A percentile compares a stretch with the other conserved stretches of the same genome.
Conservation (phyloP, 2,888 invertebrate genomes). For the Trissoscelio sp. region DNA sequence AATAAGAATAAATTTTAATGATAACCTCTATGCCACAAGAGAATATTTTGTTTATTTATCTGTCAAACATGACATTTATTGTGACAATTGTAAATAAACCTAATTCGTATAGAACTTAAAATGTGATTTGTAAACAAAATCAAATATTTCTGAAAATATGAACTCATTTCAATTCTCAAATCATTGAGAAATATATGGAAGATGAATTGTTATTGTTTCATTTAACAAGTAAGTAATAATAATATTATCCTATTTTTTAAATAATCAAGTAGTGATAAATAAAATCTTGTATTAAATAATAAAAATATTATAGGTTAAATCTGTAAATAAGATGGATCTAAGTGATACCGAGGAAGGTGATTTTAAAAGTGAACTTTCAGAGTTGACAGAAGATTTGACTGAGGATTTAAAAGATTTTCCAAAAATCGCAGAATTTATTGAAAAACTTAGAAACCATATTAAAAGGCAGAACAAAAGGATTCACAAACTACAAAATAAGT, state of each 20-base stretch:
- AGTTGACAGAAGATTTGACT: constrained; percentile 66
- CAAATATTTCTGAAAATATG: not conserved
- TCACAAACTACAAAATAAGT: constrained; percentile 85
- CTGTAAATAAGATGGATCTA: constrained; percentile 23
- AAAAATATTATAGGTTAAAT: not conserved
- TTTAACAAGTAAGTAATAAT: no score
- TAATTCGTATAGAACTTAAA: no score
- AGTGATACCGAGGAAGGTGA: constrained; percentile 51
- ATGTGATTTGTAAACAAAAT: no score
- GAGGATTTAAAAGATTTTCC: constrained; percentile 85
- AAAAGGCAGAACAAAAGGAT: constrained; percentile 86
- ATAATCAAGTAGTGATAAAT: no score
- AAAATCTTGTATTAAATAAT: not conserved
- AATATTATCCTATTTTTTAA: no score
- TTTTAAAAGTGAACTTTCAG: constrained; percentile 16
- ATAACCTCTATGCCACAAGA: no score
- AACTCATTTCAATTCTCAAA: no score
- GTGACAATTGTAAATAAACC: not conserved
- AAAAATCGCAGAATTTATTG: constrained; percentile 83
- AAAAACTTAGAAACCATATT: constrained; percentile 85
- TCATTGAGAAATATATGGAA: no score
- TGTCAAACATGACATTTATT: not conserved
- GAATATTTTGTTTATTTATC: no score
- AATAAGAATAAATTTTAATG: no score
- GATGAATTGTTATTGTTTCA: no score